phyloP scores from a whole-genome alignment of 1,140 invertebrate genomes.

The Hyposmocoma kahamanoa region DNA sequence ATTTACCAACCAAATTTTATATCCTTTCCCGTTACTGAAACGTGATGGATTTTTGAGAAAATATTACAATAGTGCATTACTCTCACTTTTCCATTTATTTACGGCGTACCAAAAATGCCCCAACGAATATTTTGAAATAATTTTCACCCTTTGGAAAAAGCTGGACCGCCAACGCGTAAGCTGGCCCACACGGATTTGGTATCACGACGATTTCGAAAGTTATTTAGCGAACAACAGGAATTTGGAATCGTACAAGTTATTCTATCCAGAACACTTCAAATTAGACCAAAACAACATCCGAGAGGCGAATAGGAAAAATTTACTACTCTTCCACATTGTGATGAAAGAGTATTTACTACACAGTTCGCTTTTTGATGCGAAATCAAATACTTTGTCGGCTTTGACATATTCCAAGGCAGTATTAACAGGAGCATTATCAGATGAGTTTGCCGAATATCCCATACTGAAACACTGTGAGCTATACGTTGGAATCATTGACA shows the following conservation, averaged over 20 bases:
- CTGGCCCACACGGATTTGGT: too few relatives aligned
- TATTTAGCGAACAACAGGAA: too few relatives aligned
- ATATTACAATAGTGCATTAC: too few relatives aligned
- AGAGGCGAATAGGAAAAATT: slow-evolving; percentile 22
- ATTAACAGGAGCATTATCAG: slow-evolving; percentile 39
- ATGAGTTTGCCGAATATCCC: slow-evolving; percentile 69
- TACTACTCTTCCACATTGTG: not conserved
- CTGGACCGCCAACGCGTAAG: too few relatives aligned
- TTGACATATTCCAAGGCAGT: slow-evolving; percentile 59
- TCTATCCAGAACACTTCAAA: slow-evolving; percentile 35
- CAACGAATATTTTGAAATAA: slow-evolving; percentile 14
- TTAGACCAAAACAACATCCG: slow-evolving; percentile 17
- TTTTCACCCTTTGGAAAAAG: too few relatives aligned
- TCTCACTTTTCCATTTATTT: slow-evolving; percentile 25
- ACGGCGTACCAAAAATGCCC: slow-evolving; percentile 39
- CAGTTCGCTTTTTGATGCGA: too few relatives aligned
- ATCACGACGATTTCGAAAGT: too few relatives aligned
- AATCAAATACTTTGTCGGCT: slow-evolving; percentile 39
- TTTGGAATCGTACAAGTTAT: slow-evolving; percentile 29
- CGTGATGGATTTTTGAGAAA: too few relatives aligned
- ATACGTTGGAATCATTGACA: slow-evolving; percentile 54
- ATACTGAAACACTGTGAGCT: slow-evolving; percentile 63
- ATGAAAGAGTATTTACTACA: too few relatives aligned
- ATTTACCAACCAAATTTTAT: slow-evolving; percentile 38
- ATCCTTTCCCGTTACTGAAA: too few relatives aligned